phyloP scores from a whole-genome alignment of 2,113 vertebrate species.

The Bungarus multicinctus region DNA sequence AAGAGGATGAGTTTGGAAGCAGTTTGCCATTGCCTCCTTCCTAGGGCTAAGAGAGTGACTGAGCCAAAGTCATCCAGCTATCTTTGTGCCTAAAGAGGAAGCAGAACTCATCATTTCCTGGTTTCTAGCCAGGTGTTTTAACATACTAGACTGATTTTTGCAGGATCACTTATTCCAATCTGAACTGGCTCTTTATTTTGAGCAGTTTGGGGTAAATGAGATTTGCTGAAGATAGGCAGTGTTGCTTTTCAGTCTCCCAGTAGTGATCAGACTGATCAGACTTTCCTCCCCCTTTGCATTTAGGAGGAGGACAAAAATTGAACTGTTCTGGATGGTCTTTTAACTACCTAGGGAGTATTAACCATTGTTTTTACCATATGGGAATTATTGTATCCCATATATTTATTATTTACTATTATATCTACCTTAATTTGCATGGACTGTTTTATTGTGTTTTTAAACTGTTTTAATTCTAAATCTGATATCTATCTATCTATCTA shows the following conservation, averaged over 20 bases:
- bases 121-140: background rate
- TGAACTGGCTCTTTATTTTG: background rate
- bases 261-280: background rate
- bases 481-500: background rate
- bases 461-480: background rate
- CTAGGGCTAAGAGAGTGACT: background rate
- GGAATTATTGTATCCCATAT: background rate
- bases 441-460: background rate
- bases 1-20: background rate
- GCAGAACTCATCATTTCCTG: background rate
- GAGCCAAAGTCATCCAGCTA: background rate
- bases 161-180: background rate
- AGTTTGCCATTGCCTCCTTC: background rate
- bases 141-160: background rate
- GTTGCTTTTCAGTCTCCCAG: background rate
- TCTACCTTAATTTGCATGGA: background rate
- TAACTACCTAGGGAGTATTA: background rate
- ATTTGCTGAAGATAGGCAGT: background rate
- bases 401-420: background rate
- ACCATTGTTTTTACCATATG: background rate
- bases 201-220: background rate
- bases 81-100: background rate
- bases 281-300: background rate
- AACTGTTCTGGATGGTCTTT: background rate
- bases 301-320: background rate